Percentiles rank a stretch among this genome's conserved stretches.
Conservation (phyloP, 2,888 invertebrate genomes). For the Timema podura region DNA sequence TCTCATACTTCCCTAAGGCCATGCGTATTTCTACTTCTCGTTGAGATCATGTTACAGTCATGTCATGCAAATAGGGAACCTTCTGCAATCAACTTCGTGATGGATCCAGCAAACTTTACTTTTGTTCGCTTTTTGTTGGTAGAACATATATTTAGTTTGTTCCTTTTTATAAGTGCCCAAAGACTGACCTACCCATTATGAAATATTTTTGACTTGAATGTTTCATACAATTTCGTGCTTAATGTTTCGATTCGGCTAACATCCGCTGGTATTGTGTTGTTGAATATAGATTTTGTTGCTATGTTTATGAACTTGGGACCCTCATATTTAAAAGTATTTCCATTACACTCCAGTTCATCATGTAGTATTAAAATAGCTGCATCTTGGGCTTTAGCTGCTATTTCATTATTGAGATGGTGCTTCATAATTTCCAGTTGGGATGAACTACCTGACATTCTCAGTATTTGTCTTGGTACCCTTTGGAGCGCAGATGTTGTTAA, state of each 20-base stretch:
- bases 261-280: neutral
- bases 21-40: neutral
- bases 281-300: neutral
- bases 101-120: neutral
- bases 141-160: neutral
- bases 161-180: neutral
- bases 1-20: slow-evolving; percentile 4
- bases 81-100: neutral
- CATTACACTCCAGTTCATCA: neutral
- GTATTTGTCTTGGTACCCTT: neutral
- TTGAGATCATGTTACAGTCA: slow-evolving; percentile 10
- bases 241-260: neutral
- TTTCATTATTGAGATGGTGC: neutral
- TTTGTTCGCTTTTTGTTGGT: neutral
- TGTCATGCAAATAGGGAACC: neutral
- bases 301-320: neutral
- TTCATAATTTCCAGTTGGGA: slow-evolving; percentile 1
- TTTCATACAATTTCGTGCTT: neutral
- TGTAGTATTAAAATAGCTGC: neutral
- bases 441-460: slow-evolving; percentile 14
- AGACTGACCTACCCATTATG: neutral
- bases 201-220: neutral
- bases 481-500: too few relatives aligned
- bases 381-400: slow-evolving; percentile 7
- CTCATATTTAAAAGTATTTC: neutral